Base-by-base conservation (phyloP, 2,888 invertebrate genomes). In the Eupithecia subfuscata region DNA sequence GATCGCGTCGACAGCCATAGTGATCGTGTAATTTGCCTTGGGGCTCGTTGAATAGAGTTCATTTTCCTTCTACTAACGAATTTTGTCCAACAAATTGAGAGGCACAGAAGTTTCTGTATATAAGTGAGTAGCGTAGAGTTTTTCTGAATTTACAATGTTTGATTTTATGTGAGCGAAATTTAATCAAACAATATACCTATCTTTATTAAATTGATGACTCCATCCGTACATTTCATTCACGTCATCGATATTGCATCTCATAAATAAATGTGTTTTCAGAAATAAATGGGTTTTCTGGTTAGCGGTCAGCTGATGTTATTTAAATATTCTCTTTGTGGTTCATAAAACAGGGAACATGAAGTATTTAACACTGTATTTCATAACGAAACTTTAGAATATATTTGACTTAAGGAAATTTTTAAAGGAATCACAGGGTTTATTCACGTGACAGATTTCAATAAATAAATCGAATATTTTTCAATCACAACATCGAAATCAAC, bases 1-100 rank as follows among this genome's bases (percentile, higher is more conserved):
- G 84, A 88, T 88, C 84, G 83, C 81, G 76, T 82, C 74, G 82
- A 82, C 78, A 82, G 81, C 83, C 81, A 81, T 82, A 83, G 81
- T 83, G 79, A 79, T 83, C 82, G 79, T 79, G 83, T 82, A 82
- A 82, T 84, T 84, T 82, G 76, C 69, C 68, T 25, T 71, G 79
- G 79, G 80, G 79, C 79, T 79, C 75, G 76, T 79, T 83, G 83
- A 87, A 85, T 80, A 83, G 43, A 68, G 82, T 86, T 87, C 83
- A 86, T 88, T 88, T 87, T 85, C 82, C 82, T 83, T 88, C 86
- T 84, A n/a, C 43, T 68, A 68, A 43, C 43, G 22, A 43, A 45
- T 45, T 67, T 88, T 40, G 12, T 67, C 34, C 37, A 64, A 63
- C 63, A 65, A 67, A 4, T 67, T 67, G 22, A 67, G 22, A 37